Base-by-base conservation (phyloP, 2,888 invertebrate species). In the Agrochola macilenta region DNA sequence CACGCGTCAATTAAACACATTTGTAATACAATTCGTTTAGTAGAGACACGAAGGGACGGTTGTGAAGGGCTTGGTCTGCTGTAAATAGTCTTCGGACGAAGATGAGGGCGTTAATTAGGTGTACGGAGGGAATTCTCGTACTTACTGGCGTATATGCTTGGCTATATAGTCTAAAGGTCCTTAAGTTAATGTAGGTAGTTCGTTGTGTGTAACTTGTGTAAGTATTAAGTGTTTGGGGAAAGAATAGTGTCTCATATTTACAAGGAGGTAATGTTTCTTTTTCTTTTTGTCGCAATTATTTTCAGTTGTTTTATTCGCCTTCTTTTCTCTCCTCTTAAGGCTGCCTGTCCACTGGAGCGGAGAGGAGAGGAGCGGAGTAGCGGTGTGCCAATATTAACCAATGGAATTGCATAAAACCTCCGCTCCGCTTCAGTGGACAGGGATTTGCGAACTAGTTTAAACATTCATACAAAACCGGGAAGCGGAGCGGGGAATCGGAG, bases 1-100 rank as follows among this genome's bases (percentile, higher is more conserved):
- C 92, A 92, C 89, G 89, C 77, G 69, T 87, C 89, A 91, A 90
- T 92, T 91, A 90, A 90, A 88, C 89, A 80, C 90, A 88, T 91
- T 91, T 87, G 88, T 87, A 35, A 35, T 35, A 84, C 89, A 89
- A 91, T 92, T 91, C 90, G 80, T 87, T 79, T 84, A 71, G 74
- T 78, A 71, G 81, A 86, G 85, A 88, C 85, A 85, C 82, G 82
- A 66, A 87, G 81, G 87, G 78, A 52, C 68, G 35, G 64, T 76
- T 61, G 63, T 58, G 58, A 65, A 69, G 74, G 61, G 39, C 49
- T 60, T 73, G 39, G 73, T 58, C 83, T 74, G 71, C 30, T 46
- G 11, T 49, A 70, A 83, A 86, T 78, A 80, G 76, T 78, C 76
- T 84, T 74, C 70, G 30, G 79, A 70, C 60, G 69, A 79, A 77